Evolutionary conservation across 2,888 invertebrate genomes (phyloP).

Genomic region (Amiota minor): DNA sequence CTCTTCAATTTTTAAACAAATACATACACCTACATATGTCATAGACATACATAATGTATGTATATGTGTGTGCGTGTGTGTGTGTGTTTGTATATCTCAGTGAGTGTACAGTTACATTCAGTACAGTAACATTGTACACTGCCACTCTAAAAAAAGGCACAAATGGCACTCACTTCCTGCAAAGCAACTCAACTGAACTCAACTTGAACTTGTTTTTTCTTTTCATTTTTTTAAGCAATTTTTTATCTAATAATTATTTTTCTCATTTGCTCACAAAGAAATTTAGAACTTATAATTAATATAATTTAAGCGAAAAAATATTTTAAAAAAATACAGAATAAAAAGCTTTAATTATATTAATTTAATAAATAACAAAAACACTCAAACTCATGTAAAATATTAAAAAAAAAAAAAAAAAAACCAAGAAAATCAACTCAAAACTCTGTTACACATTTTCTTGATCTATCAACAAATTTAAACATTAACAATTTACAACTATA

Average conservation of each 20-base stretch:
- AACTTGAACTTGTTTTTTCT: neutral
- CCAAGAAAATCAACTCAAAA: slow-evolving; percentile 35
- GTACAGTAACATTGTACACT: neutral
- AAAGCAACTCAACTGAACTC: slow-evolving; percentile 11
- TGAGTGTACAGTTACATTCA: slow-evolving; percentile 5
- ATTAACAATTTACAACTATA: slow-evolving; percentile 56
- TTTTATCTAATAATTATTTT: neutral
- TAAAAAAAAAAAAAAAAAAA: slow-evolving; percentile 17
- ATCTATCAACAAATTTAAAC: slow-evolving; percentile 41
- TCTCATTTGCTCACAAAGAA: slow-evolving; percentile 7
- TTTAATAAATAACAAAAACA: slow-evolving; percentile 18
- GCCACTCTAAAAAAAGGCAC: no score
- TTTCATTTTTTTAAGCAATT: neutral
- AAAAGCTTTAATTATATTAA: no score
- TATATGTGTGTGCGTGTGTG: no score
- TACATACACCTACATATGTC: neutral
- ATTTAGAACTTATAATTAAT: slow-evolving; percentile 4
- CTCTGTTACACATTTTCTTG: slow-evolving; percentile 31
- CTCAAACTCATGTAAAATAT: neutral
- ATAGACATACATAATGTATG: neutral
- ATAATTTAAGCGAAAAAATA: slow-evolving; percentile 21
- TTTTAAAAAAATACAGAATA: neutral
- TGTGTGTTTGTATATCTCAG: neutral
- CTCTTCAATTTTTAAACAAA: neutral
- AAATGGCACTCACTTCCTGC: neutral